These are phyloP conservation scores for Apis florea DNA, from an alignment of 1,140 invertebrate species.

Conservation along the genomic window DNA sequence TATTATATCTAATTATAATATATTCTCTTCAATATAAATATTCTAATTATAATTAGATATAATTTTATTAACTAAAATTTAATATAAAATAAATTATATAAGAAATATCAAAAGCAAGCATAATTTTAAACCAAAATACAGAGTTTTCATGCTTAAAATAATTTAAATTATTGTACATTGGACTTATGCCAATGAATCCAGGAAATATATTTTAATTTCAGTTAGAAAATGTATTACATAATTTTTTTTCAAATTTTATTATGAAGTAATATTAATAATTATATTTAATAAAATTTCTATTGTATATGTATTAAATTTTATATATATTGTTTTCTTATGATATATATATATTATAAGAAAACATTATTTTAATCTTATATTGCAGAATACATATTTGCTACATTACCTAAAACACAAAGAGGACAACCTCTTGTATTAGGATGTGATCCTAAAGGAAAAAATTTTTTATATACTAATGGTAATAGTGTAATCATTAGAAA, in stretches of 20 bases:
- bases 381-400: slow-evolving; percentile 93
- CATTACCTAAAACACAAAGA: slow-evolving; percentile 94
- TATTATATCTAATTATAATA: no score
- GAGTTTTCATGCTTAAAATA: slow-evolving; percentile 46
- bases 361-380: not conserved
- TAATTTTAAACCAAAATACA: slow-evolving; percentile 16
- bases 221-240: slow-evolving; percentile 30
- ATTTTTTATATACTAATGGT: slow-evolving; percentile 98
- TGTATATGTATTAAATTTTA: not conserved
- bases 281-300: not conserved
- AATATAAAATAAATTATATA: no score
- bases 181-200: slow-evolving; percentile 51
- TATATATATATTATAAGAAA: not conserved
- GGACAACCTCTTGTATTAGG: slow-evolving; percentile 96
- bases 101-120: not conserved
- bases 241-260: not conserved
- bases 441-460: slow-evolving; percentile 97
- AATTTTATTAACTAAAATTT: not conserved
- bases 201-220: slow-evolving; percentile 56
- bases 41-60: not conserved
- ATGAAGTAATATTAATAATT: not conserved
- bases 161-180: slow-evolving; percentile 50
- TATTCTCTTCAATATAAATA: not conserved
- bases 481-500: slow-evolving; percentile 98
- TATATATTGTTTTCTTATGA: not conserved